phyloP scores from a whole-genome alignment of 2,888 invertebrate species.

The Eilema sororculum region DNA sequence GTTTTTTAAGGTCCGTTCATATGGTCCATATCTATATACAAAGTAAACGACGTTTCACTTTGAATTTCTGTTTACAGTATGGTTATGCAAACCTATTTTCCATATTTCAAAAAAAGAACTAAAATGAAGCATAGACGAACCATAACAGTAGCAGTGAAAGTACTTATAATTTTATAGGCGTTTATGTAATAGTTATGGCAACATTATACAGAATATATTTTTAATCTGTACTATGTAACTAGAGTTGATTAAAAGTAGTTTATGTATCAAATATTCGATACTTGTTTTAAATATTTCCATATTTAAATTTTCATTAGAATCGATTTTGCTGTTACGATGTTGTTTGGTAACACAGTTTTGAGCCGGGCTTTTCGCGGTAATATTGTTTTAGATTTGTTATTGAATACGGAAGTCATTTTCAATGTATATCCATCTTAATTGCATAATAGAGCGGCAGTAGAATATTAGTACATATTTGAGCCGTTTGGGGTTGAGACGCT shows the following conservation, averaged over 20 bases:
- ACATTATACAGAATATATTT: neutral
- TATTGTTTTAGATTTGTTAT: slow-evolving; percentile 21
- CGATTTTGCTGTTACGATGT: slow-evolving; percentile 33
- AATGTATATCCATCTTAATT: slow-evolving; percentile 20
- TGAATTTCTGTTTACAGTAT: too few species aligned
- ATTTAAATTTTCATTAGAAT: slow-evolving; percentile 35
- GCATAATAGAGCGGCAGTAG: slow-evolving; percentile 24
- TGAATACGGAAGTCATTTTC: slow-evolving; percentile 24
- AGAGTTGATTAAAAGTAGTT: slow-evolving; percentile 6
- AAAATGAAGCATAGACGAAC: neutral
- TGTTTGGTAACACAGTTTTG: slow-evolving; percentile 35
- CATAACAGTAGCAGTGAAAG: neutral
- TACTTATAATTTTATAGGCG: neutral
- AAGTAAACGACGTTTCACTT: too few species aligned
- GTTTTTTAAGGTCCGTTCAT: too few species aligned
- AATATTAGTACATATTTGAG: too few species aligned
- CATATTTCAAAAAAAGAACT: neutral
- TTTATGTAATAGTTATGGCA: slow-evolving; percentile 9
- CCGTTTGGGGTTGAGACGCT: too few species aligned
- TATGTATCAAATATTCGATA: slow-evolving; percentile 7
- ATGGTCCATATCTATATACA: too few species aligned
- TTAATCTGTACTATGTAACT: neutral
- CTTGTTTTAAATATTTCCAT: slow-evolving; percentile 19
- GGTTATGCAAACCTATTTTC: too few species aligned
- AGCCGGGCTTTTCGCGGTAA: slow-evolving; percentile 20